A percentile compares a stretch with the other conserved stretches of the same genome.
phyloP scores from a whole-genome alignment of 1,140 invertebrate genomes.

The Metopolophium dirhodum region DNA sequence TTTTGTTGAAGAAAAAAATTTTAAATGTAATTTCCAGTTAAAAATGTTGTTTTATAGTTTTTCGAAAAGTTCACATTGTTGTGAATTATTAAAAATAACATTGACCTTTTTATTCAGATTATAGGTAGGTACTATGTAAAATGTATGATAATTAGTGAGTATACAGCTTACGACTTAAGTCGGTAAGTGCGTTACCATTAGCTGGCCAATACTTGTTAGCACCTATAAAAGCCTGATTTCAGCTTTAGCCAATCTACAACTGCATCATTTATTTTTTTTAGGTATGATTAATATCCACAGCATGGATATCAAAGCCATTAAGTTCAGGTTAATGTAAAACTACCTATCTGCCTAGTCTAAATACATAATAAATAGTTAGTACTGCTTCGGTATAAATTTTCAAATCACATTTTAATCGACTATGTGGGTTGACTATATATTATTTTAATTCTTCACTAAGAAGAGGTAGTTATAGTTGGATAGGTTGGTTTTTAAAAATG shows the following conservation, averaged over 20 bases:
- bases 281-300: background rate
- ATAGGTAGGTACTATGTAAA: background rate
- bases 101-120: background rate
- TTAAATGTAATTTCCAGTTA: background rate
- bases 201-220: background rate
- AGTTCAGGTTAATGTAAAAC: background rate
- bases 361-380: background rate
- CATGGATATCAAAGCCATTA: background rate
- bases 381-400: background rate
- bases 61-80: too few species aligned
- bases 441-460: too few species aligned
- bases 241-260: background rate
- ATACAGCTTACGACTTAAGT: too few species aligned
- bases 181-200: background rate
- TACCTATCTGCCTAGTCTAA: background rate
- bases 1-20: background rate
- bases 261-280: background rate
- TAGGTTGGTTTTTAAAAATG: too few species aligned
- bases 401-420: background rate
- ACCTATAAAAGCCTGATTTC: background rate
- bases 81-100: background rate
- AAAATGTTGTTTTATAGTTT: background rate
- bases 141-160: background rate
- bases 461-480: too few species aligned
- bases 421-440: too few species aligned